Evolutionary conservation across 2,888 invertebrate genomes (phyloP), one percentile per base, ranked within the genome.

Genomic region (Rotaria magnacalcarata): DNA sequence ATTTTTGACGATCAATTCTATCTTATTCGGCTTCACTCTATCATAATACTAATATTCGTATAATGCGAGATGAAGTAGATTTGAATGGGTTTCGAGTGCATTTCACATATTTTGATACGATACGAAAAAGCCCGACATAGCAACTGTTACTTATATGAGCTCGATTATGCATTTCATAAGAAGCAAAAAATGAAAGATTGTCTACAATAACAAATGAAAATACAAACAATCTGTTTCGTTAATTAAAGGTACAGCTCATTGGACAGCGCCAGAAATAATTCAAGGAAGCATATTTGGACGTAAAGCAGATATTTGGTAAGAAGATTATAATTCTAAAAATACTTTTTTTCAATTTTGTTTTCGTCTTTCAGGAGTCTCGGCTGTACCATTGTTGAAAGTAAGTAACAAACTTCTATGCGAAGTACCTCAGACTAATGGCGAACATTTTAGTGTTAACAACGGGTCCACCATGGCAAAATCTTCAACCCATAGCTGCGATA

Each of bases 241-340:
- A 10, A 52, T 14, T 80, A 14, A n/a, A 80, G 80, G 80, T 47
- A 80, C 80, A 14, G 47, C 80, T 47, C 80, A 80, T 80, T 80
- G 80, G 80, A 47, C 80, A 10, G 47, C 47, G 11, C 80, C 80
- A 2, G 80, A 80, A 80, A 80, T 47, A 24, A 80, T 80, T 14
- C 80, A 80, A 80, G 80, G 80, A 80, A 80, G 47, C n/a, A 80
- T 47, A 47, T 80, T 47, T 47, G 80, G 80, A 80, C 43, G 80
- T 47, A 80, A 80, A 80, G 80, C 80, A 47, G 80, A 80, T 47
- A 80, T 80, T 1, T 80, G 80, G 80, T 80, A 43, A 24, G 21
- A 21, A 24, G 21, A 24, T 11, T 5, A 3, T 50, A 14, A 24
- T 11, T 80, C 47, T 8, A 2, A 10, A 2, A 10, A 24, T 0